Conservation (phyloP, 1,140 invertebrate species). For the Sitobion miscanthi region DNA sequence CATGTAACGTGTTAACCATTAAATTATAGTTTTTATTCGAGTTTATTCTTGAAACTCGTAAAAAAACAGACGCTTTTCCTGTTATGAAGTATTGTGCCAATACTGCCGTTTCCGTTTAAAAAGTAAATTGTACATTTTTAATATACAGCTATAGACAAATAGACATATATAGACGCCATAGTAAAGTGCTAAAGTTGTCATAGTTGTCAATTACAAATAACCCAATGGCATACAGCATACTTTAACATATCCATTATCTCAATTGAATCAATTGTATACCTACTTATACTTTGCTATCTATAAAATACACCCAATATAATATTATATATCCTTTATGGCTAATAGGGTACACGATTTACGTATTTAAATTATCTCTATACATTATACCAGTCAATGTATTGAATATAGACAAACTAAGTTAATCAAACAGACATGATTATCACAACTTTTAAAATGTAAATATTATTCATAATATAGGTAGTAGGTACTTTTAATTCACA, state of each 20-base stretch:
- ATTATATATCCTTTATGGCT: not conserved
- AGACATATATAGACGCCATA: not conserved
- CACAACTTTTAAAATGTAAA: not conserved
- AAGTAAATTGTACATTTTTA: not conserved
- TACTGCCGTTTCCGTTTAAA: not conserved
- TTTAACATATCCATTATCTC: not conserved
- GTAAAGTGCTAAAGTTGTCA: not conserved
- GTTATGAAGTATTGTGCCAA: not conserved
- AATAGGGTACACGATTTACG: too few relatives aligned
- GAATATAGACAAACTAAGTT: too few relatives aligned
- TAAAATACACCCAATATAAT: not conserved
- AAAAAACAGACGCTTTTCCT: not conserved
- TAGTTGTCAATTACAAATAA: not conserved
- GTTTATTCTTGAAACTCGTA: not conserved
- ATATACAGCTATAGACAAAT: not conserved
- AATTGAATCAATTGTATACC: not conserved
- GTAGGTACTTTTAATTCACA: not conserved
- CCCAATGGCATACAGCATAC: not conserved
- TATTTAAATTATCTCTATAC: too few relatives aligned
- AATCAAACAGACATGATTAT: too few relatives aligned
- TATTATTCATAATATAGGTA: not conserved
- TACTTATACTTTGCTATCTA: not conserved
- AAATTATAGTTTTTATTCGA: slow-evolving; percentile 19
- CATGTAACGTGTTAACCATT: not conserved
- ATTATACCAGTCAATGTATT: too few relatives aligned